Evolutionary conservation across 1,140 invertebrate species (phyloP).

Genomic region (Zaprionus gabonicus): DNA sequence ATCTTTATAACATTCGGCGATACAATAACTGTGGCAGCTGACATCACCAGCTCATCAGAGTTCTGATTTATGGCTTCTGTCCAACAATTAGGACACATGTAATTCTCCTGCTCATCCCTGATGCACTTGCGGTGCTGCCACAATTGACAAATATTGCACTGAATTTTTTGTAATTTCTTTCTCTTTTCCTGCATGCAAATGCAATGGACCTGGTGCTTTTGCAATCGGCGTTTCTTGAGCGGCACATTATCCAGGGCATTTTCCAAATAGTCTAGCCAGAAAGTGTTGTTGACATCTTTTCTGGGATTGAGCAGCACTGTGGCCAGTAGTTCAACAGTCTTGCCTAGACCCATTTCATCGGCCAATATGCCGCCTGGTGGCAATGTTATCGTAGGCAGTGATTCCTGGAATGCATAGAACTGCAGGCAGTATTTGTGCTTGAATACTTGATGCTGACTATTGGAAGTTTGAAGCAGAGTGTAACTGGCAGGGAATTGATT

Average conservation of each 20-base stretch:
- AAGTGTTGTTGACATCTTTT: conserved; percentile 1
- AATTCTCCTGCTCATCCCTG: background rate
- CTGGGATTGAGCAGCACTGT: conserved; percentile 87
- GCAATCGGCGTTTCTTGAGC: conserved; percentile 29
- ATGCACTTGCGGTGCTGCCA: conserved; percentile 73
- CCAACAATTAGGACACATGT: conserved; percentile 80
- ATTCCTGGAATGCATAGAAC: conserved; percentile 44
- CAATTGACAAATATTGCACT: conserved; percentile 55
- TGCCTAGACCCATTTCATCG: conserved; percentile 94
- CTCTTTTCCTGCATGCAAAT: conserved; percentile 34
- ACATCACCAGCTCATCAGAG: conserved; percentile 81
- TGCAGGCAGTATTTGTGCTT: conserved; percentile 85
- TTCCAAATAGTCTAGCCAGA: conserved; percentile 48
- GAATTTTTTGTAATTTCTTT: conserved; percentile 1
- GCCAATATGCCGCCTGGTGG: conserved; percentile 91
- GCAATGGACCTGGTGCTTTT: conserved; percentile 45
- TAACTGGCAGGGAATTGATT: conserved; percentile 53
- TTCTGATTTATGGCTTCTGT: conserved; percentile 47
- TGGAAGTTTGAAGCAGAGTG: conserved; percentile 35
- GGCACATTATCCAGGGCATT: conserved; percentile 38
- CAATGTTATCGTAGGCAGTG: conserved; percentile 41
- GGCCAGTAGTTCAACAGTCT: conserved; percentile 91
- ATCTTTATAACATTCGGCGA: conserved; percentile 88
- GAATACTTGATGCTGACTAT: conserved; percentile 61
- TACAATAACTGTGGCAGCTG: conserved; percentile 90